phyloP scores from a whole-genome alignment of 2,113 vertebrate genomes.

The Pteropus alecto region DNA sequence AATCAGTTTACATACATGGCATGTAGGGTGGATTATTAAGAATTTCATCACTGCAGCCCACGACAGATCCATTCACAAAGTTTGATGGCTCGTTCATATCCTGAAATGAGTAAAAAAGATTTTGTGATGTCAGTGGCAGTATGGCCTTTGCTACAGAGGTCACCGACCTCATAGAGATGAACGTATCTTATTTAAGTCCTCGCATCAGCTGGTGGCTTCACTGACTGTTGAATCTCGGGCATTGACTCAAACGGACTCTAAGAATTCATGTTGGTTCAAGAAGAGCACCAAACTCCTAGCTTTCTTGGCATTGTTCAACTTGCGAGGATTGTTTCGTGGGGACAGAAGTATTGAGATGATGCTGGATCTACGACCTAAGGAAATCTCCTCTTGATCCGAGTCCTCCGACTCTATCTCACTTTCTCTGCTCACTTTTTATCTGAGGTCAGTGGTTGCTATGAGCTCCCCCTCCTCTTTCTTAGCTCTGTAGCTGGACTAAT shows the following conservation, averaged over 20 bases:
- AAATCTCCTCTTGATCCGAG: background rate
- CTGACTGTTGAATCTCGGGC: background rate
- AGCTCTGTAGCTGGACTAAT: background rate
- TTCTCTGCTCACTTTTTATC: background rate
- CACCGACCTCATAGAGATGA: background rate
- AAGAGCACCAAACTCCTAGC: too few relatives aligned
- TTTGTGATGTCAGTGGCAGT: background rate
- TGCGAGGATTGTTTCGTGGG: background rate
- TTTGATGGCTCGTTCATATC: conserved; percentile 96
- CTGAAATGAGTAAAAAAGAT: conserved; percentile 78
- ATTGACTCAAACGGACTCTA: background rate
- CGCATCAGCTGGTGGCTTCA: too few relatives aligned
- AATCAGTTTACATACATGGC: conserved; percentile 85
- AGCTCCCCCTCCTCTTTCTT: background rate
- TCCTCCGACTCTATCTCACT: background rate
- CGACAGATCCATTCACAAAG: conserved; percentile 89
- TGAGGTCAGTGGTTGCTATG: background rate
- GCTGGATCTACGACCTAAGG: background rate
- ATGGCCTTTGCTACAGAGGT: background rate
- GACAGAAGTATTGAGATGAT: background rate
- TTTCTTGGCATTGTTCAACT: background rate
- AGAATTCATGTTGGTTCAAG: background rate
- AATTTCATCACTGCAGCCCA: conserved; percentile 65
- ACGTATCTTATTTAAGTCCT: background rate
- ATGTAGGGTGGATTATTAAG: conserved; percentile 89